Evolutionary conservation across 2,113 vertebrate species (phyloP).

Genomic region (Stigmatopora nigra): DNA sequence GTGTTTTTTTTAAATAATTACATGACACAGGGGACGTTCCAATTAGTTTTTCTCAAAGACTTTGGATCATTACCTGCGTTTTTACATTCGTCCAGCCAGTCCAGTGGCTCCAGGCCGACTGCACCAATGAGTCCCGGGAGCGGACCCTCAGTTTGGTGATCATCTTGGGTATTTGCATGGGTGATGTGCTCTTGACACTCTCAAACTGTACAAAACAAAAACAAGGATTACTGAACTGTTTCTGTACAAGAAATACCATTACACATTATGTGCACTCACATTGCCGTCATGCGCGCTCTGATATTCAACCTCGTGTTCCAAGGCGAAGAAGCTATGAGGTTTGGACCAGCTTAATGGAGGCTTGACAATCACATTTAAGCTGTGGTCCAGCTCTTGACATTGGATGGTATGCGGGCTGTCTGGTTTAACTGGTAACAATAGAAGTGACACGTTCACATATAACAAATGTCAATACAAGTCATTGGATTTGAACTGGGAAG

Average conservation of each 20-base stretch:
- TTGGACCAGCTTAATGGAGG: slow-evolving; percentile 63
- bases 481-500: too few species aligned
- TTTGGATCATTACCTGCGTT: slow-evolving; percentile 15
- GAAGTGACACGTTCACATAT: background rate
- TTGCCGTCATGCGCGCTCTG: slow-evolving; percentile 41
- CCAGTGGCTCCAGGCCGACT: slow-evolving; percentile 69
- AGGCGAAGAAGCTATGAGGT: slow-evolving; percentile 68
- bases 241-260: too few species aligned
- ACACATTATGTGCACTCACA: background rate
- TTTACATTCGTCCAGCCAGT: slow-evolving; percentile 66
- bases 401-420: slow-evolving; percentile 43
- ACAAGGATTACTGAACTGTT: background rate
- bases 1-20: background rate
- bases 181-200: background rate
- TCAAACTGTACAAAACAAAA: slow-evolving; percentile 22
- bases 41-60: slow-evolving; percentile 8
- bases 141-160: slow-evolving; percentile 60
- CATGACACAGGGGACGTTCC: background rate
- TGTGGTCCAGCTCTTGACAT: slow-evolving; percentile 19
- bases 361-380: slow-evolving; percentile 45
- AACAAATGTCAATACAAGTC: too few species aligned
- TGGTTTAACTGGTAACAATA: slow-evolving; percentile 45
- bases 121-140: slow-evolving; percentile 62
- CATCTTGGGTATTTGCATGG: slow-evolving; percentile 29
- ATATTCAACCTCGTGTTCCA: slow-evolving; percentile 68